Base-by-base conservation (phyloP, 2,888 invertebrate species). In the Willowsia nigromaculata region DNA sequence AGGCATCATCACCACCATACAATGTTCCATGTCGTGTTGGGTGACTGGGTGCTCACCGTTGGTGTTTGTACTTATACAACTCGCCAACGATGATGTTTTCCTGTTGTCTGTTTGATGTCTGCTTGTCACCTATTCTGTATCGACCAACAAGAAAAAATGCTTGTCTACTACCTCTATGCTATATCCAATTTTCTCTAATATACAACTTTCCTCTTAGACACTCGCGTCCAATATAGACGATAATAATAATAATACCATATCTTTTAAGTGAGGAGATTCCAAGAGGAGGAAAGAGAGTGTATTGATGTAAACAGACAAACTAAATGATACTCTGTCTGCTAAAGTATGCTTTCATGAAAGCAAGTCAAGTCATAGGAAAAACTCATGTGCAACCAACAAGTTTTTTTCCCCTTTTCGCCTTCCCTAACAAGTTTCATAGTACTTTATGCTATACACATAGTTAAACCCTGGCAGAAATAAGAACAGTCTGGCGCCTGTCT, bases 101-200 rank as follows among this genome's bases (percentile, higher is more conserved):
- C 50, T 68, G 56, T 80, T 71, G 86, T 86, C 86, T 86, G 86
- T 68, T 78, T 80, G 86, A 80, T 86, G 81, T 81, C 86, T 86
- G 40, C 71, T 56, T 86, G 86, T 86, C 86, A 86, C 80, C 68
- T 68, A 68, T 78, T 37, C 78, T 37, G 30, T 50, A 27, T 40
- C 59, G 40, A 59, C 62, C 40, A 85, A 50, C 62, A 78, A n/a
- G n/a, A n/a, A 22, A 65, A 76, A 43, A 76, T 76, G 18, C 30
- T 78, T 4, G 27, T 40, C 27, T 81, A 25, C 15, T 81, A 30
- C n/a, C 56, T 33, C 30, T 50, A 25, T 11, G 27, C 22, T 18
- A 1, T 27, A 22, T 43, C 18, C 27, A 65, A 1, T 40, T 18
- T 71, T 13, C 40, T 11, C 25, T 3, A 18, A n/a, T 18, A 68